These are phyloP conservation scores for Dione juno DNA, from an alignment of 2,888 invertebrate species.

Conservation along the genomic window DNA sequence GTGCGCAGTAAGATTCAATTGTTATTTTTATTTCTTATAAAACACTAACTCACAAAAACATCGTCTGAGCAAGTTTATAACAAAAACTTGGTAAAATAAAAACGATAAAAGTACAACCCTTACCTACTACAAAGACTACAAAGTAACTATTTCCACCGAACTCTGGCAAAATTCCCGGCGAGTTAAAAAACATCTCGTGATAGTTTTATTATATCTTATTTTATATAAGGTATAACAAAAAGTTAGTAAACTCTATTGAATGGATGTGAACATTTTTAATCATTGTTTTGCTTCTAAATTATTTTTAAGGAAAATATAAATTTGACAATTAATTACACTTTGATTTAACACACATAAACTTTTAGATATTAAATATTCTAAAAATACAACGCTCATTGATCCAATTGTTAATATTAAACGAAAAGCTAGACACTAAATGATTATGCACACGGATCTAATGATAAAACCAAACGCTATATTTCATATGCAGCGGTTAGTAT, in stretches of 20 bases:
- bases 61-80: constrained; percentile 36
- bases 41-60: constrained; percentile 32
- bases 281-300: too few species aligned
- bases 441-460: constrained; percentile 33
- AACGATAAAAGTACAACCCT: constrained; percentile 41
- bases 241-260: neutral
- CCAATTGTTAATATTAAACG: constrained; percentile 28
- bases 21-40: constrained; percentile 8
- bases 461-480: constrained; percentile 34
- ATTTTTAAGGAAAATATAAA: too few species aligned
- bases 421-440: constrained; percentile 36
- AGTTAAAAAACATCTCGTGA: constrained; percentile 42
- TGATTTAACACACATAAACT: too few species aligned
- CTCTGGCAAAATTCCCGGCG: constrained; percentile 39
- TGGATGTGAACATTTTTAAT: neutral
- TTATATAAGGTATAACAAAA: constrained; percentile 17
- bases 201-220: constrained; percentile 37
- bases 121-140: constrained; percentile 39
- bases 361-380: neutral
- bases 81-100: constrained; percentile 40
- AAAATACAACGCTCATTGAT: constrained; percentile 2
- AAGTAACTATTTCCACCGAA: constrained; percentile 43
- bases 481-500: constrained; percentile 46
- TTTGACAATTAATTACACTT: too few species aligned
- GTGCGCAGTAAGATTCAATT: constrained; percentile 4